Base-by-base conservation (phyloP, 1,140 invertebrate genomes). In the Danaus plexippus region DNA sequence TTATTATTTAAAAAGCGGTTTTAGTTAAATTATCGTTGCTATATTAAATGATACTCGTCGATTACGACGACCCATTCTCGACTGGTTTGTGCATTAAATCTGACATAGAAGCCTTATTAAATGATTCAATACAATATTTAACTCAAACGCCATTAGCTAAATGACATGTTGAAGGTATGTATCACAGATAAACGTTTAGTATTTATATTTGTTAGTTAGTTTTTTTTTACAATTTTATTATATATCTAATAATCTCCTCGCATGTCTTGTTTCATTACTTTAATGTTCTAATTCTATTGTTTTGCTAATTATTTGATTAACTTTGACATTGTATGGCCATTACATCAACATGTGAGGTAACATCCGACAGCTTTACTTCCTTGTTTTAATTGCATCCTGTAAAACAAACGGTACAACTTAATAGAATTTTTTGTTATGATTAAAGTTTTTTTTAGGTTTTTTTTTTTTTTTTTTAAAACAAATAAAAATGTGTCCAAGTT, bases 71-170 rank as follows among this genome's bases (percentile, higher is more conserved):
- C 63, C 54, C 46, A 59, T 66, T 65, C 43, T 9, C 49, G 58
- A 77, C 75, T 68, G 67, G 71, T 73, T 71, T 73, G 47, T 54
- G 60, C 68, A 67, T 73, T 69, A 71, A 69, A 66, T 71, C 59
- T 70, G 73, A 71, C 75, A 77, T 65, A 73, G 63, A 72, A 69
- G 75, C 63, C 71, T 66, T 73, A 71, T 77, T 72, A 67, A 64
- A 56, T 67, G 61, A 69, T 69, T 73, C 67, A 71, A 73, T 71
- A 64, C 57, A 47, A 60, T 56, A 60, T 59, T 72, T 62, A 52
- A 49, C 57, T 66, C 57, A 60, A 54, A 64, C 58, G 62, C 54
- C 64, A 67, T 74, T 68, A 73, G 65, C 46, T 32, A 32, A 32
- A 32, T 32, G 48, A 63, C 55, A 56, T 54, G 45, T 59, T 44